Evolutionary conservation across 2,888 invertebrate genomes (phyloP).

Genomic region (Pseudanteris insignis): DNA sequence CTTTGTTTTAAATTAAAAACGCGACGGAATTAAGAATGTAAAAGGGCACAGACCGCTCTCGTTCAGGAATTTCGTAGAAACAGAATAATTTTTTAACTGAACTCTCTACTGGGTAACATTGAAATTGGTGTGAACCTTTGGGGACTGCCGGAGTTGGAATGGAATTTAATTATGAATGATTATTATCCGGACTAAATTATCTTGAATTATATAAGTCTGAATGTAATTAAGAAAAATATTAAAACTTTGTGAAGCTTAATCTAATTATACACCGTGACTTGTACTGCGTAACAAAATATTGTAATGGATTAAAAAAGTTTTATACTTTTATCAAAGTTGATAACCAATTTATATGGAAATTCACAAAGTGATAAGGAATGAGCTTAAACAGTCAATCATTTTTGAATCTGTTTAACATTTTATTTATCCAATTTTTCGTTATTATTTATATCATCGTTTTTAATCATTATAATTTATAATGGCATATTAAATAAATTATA

Average conservation of each 20-base stretch:
- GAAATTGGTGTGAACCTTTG: conserved; percentile 37
- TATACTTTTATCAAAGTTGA: conserved; percentile 33
- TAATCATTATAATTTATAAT: conserved; percentile 10
- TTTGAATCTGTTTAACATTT: conserved; percentile 36
- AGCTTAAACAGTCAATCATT: conserved; percentile 30
- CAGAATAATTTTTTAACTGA: conserved; percentile 33
- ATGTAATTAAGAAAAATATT: conserved; percentile 44
- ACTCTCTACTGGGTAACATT: conserved; percentile 29
- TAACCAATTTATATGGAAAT: conserved; percentile 42
- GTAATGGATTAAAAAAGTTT: conserved; percentile 41
- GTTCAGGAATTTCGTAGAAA: conserved; percentile 21
- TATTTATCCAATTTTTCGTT: conserved; percentile 1
- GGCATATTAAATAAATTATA: conserved; percentile 2
- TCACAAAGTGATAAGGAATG: conserved; percentile 26
- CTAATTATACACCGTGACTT: conserved; percentile 31
- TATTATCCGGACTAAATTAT: conserved; percentile 41
- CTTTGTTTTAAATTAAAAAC: conserved; percentile 27
- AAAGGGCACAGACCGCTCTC: conserved; percentile 10
- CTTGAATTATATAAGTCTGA: conserved; percentile 40
- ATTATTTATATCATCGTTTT: background rate
- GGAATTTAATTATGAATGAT: conserved; percentile 41
- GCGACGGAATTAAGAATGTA: conserved; percentile 31
- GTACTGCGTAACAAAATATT: conserved; percentile 35
- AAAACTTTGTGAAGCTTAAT: conserved; percentile 36
- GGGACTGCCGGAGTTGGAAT: conserved; percentile 37